Percentiles rank a stretch among this genome's conserved stretches.
phyloP scores from a whole-genome alignment of 2,797 vertebrate species.

The Neostethus bicornis region DNA sequence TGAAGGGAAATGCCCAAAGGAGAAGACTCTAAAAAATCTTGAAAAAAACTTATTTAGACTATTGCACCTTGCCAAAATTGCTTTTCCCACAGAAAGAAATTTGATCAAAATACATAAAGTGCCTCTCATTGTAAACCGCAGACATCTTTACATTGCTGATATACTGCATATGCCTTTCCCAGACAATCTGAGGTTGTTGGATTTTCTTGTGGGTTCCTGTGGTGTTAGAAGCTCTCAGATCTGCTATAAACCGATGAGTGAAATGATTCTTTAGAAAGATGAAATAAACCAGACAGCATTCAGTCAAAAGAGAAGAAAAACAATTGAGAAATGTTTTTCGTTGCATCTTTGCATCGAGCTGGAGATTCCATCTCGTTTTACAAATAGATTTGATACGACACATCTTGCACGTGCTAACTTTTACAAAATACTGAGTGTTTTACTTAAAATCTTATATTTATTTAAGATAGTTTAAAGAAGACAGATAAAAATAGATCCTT shows the following conservation, averaged over 20 bases:
- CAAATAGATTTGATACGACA: neutral
- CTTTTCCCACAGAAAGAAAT: neutral
- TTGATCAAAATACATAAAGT: neutral
- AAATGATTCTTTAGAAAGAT: constrained; percentile 20
- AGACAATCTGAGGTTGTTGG: neutral
- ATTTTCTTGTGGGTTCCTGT: neutral
- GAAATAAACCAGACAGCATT: neutral
- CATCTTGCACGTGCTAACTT: neutral
- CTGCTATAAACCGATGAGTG: neutral
- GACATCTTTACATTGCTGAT: neutral
- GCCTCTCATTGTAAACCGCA: neutral
- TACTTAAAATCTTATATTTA: constrained; percentile 4
- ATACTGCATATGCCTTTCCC: constrained; percentile 8
- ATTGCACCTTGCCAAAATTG: neutral
- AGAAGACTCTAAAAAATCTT: no score
- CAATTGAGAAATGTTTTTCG: neutral
- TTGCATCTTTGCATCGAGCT: neutral
- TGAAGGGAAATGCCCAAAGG: no score
- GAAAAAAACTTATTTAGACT: no score
- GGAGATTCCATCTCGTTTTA: neutral
- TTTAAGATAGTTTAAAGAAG: no score
- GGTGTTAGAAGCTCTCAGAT: neutral
- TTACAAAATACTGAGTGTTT: neutral
- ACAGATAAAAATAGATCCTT: constrained; percentile 23
- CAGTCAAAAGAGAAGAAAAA: neutral